phyloP scores from a whole-genome alignment of 2,888 invertebrate genomes.

The Gnatocerus cornutus region DNA sequence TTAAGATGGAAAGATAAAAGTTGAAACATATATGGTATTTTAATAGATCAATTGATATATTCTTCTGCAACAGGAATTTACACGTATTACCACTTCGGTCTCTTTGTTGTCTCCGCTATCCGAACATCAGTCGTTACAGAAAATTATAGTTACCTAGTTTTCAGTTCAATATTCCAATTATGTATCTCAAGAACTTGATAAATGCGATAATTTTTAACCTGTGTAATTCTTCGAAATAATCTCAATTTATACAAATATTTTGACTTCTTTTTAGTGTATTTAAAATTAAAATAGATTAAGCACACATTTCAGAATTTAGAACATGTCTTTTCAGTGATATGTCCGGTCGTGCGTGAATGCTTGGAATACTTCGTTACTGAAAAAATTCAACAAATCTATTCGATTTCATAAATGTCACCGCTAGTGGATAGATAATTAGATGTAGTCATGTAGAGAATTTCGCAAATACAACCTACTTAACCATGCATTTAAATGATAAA shows the following conservation, averaged over 20 bases:
- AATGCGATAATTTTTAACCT: conserved; percentile 10
- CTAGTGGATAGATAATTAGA: conserved; percentile 43
- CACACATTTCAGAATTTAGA: conserved; percentile 25
- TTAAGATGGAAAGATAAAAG: no score
- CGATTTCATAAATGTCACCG: conserved; percentile 46
- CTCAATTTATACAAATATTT: conserved; percentile 30
- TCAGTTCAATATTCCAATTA: no score
- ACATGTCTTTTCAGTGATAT: conserved; percentile 20
- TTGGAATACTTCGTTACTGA: conserved; percentile 28
- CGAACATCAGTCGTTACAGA: no score
- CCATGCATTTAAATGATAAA: conserved; percentile 47
- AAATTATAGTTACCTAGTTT: no score
- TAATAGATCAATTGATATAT: no score
- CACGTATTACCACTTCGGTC: no score
- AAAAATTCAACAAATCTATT: conserved; percentile 45
- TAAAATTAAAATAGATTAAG: conserved; percentile 26
- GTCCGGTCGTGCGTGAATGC: conserved; percentile 8
- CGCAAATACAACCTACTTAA: conserved; percentile 49
- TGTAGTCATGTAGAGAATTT: conserved; percentile 48
- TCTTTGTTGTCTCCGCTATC: no score
- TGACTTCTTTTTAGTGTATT: conserved; percentile 11
- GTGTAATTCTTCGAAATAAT: conserved; percentile 9
- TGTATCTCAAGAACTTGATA: neutral
- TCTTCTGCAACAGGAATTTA: no score
- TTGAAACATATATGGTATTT: no score